Evolutionary conservation across 2,797 vertebrate genomes (phyloP), one percentile per base, ranked within the genome.

Genomic region (Vultur gryphus): DNA sequence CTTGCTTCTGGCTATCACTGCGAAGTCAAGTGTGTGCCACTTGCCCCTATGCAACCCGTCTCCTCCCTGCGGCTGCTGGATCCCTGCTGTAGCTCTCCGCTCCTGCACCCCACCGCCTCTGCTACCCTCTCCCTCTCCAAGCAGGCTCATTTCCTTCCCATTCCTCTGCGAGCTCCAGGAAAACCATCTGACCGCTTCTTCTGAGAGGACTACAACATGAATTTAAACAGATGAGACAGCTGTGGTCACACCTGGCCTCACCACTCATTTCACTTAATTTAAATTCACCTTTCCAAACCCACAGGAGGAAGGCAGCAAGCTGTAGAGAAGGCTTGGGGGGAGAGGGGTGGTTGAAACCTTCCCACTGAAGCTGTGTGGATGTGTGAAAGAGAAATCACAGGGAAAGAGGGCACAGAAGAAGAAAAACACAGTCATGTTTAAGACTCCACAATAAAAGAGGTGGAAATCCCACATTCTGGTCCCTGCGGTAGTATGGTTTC

Each of bases 31-130:
- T 4, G 21, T 39, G 11, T 48, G 10, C 12, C 41, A 8, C 31
- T 78, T 88, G n/a, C 13, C 31, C 20, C 21, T 59, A 5, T 3
- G 2, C 59, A 82, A 16, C 13, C 28, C 1, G 0, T 51, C 23
- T 72, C 21, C 7, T 88, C 52, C 23, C 51, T 5, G 7, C 0
- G 0, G 13, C 25, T 88, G 33, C 48, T 46, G 43, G 28, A n/a
- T n/a, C 44, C 52, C 39, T 69, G 20, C 31, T 28, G 33, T 58
- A 51, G 25, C 18, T 66, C 43, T 77, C 62, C 1, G 0, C 16
- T 49, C 43, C 35, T 61, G 10, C 0, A 2, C 7, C 14, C 9
- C 1, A 0, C 19, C 0, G 0, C 12, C 18, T 76, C 46, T 5
- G 2, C 26, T 28, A 37, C 10, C 13, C 6, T 67, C 14, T 64